Evolutionary conservation across 2,888 invertebrate genomes (phyloP).

Genomic region (Notocelia uddmanniana): DNA sequence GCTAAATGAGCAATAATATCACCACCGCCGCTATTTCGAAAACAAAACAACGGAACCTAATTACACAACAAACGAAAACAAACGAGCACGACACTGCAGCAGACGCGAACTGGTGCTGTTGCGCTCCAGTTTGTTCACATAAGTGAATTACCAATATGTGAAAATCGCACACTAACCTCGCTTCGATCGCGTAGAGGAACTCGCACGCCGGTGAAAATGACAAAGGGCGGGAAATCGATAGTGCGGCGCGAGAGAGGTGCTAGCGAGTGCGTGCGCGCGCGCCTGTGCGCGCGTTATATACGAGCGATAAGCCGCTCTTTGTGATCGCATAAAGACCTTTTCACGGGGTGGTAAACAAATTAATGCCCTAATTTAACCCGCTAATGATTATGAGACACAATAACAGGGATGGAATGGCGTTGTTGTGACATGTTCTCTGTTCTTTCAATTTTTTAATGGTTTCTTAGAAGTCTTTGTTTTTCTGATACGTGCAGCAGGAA

Average conservation of each 20-base stretch:
- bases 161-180: constrained; percentile 73
- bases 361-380: constrained; percentile 16
- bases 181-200: constrained; percentile 68
- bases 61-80: constrained; percentile 37
- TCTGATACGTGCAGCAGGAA: background rate
- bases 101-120: constrained; percentile 49
- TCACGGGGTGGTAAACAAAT: constrained; percentile 32
- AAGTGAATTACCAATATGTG: constrained; percentile 54
- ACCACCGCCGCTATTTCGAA: constrained; percentile 23
- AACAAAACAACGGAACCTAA: constrained; percentile 47
- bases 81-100: constrained; percentile 48
- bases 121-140: constrained; percentile 50
- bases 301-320: constrained; percentile 71
- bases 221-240: constrained; percentile 73
- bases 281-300: constrained; percentile 70
- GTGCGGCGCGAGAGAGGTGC: constrained; percentile 68
- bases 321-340: constrained; percentile 48
- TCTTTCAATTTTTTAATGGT: background rate
- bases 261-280: constrained; percentile 82
- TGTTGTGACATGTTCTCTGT: background rate
- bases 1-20: background rate
- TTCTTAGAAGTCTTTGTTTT: constrained; percentile 11
- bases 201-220: constrained; percentile 71
- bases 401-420: constrained; percentile 20
- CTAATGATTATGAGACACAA: constrained; percentile 29